These are phyloP conservation scores for Murina feae DNA, from an alignment of 2,113 vertebrate species.

Conservation along the genomic window DNA sequence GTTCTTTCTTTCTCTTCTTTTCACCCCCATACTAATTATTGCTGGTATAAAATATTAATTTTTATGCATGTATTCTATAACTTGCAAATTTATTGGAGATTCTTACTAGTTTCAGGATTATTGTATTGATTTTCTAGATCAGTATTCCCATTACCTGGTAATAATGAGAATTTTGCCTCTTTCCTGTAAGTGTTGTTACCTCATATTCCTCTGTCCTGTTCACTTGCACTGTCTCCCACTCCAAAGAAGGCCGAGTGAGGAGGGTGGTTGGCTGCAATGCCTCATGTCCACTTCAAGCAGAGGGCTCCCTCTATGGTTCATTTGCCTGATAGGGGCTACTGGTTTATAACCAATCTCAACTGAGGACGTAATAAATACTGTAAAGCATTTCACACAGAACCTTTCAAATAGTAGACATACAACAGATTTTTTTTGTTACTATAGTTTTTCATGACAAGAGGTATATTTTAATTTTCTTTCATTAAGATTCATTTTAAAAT, in stretches of 20 bases:
- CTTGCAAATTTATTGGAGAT: background rate
- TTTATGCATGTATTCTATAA: background rate
- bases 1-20: background rate
- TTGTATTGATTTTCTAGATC: background rate
- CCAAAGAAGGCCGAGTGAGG: background rate
- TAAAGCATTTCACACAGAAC: background rate
- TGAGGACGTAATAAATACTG: background rate
- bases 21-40: background rate
- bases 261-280: rapidly evolving
- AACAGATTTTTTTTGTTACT: background rate
- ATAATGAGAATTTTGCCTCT: background rate
- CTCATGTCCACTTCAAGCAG: background rate
- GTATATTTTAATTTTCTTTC: background rate
- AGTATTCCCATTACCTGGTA: background rate
- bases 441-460: background rate
- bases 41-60: background rate
- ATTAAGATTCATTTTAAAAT: slow-evolving; percentile 9
- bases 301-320: background rate
- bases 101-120: background rate
- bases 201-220: background rate
- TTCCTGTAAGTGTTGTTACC: background rate
- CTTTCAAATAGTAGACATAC: background rate
- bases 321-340: background rate
- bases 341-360: background rate
- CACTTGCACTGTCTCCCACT: background rate